Evolutionary conservation across 2,113 vertebrate genomes (phyloP).

Genomic region (Trochalopteron elliotii): DNA sequence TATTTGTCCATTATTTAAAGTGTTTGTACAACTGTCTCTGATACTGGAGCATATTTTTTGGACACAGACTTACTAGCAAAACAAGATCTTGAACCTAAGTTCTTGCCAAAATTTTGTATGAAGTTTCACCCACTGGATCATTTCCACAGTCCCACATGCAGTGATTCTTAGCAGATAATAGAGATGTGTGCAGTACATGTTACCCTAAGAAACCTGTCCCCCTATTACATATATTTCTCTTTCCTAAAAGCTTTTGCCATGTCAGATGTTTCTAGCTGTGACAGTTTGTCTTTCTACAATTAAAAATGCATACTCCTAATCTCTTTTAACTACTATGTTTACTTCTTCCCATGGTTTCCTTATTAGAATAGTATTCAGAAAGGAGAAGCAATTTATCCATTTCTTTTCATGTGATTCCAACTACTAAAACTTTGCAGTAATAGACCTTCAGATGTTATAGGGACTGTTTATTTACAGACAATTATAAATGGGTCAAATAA

Average conservation of each 20-base stretch:
- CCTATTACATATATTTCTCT: not conserved
- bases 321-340: not conserved
- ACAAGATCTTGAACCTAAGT: not conserved
- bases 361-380: not conserved
- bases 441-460: not conserved
- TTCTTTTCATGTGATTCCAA: not conserved
- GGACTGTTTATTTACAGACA: not conserved
- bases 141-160: not conserved
- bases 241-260: not conserved
- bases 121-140: not conserved
- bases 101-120: not conserved
- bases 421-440: not conserved
- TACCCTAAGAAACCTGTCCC: not conserved
- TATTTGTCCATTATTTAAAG: not conserved
- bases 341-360: not conserved
- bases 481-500: not conserved
- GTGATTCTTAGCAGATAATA: not conserved
- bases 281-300: not conserved
- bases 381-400: not conserved
- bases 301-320: not conserved
- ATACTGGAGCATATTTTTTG: not conserved
- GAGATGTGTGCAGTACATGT: not conserved
- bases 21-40: not conserved
- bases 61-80: not conserved
- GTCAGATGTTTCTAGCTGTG: not conserved